Evolutionary conservation across 2,113 vertebrate species (phyloP).

Genomic region (Semnopithecus entellus): DNA sequence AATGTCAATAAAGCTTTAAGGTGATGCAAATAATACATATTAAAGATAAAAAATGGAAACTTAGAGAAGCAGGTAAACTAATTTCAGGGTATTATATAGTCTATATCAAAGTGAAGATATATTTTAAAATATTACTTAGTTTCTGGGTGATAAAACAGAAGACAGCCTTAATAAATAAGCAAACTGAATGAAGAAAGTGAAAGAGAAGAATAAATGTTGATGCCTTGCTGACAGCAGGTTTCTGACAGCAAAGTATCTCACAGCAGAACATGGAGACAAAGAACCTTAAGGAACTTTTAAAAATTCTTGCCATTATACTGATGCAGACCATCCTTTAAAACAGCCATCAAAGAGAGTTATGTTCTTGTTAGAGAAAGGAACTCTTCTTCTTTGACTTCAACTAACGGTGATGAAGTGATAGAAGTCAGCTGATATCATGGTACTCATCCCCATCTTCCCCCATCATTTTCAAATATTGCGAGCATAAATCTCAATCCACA

Average conservation of each 20-base stretch:
- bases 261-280: background rate
- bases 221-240: background rate
- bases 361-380: background rate
- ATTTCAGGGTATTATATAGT: background rate
- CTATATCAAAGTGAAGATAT: background rate
- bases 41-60: background rate
- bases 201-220: background rate
- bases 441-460: background rate
- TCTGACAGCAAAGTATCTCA: background rate
- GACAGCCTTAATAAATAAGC: background rate
- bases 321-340: background rate
- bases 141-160: background rate
- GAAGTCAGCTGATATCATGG: background rate
- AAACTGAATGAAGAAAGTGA: background rate
- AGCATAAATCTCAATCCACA: background rate
- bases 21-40: background rate
- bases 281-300: background rate
- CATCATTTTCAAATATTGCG: background rate
- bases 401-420: background rate
- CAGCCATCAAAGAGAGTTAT: background rate
- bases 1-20: background rate
- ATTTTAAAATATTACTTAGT: background rate
- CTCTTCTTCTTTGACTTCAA: background rate
- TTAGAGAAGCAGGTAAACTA: background rate
- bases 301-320: background rate